A percentile compares a stretch with the other conserved stretches of the same genome.
phyloP scores from a whole-genome alignment of 2,797 vertebrate genomes.

The Acestrorhynchus altus region DNA sequence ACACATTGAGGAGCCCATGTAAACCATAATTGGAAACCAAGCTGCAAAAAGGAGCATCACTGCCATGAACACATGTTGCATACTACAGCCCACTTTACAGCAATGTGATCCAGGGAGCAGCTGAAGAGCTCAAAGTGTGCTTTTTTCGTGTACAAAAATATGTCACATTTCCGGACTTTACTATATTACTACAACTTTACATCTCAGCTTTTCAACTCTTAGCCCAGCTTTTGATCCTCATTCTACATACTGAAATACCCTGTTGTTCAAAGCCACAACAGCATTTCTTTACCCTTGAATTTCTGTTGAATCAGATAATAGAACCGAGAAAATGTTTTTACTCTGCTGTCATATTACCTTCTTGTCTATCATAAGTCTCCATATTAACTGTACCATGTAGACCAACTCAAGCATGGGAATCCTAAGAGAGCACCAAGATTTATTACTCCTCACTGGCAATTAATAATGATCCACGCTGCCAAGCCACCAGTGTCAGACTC shows the following conservation, averaged over 20 bases:
- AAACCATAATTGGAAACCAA: too few relatives aligned
- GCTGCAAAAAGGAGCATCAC: too few relatives aligned
- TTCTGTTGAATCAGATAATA: slow-evolving; percentile 12
- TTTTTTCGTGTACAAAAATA: not conserved
- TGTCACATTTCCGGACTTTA: not conserved
- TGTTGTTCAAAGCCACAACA: not conserved
- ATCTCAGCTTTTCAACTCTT: not conserved
- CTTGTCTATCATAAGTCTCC: slow-evolving; percentile 68
- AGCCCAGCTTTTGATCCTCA: not conserved
- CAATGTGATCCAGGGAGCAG: too few relatives aligned
- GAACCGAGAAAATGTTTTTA: slow-evolving; percentile 40
- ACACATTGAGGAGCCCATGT: too few relatives aligned
- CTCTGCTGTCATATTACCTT: slow-evolving; percentile 63
- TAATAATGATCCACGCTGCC: slow-evolving; percentile 74
- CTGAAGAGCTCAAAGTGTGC: not conserved
- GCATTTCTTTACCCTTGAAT: not conserved
- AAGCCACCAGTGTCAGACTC: slow-evolving; percentile 69
- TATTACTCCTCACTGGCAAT: slow-evolving; percentile 77
- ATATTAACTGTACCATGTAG: slow-evolving; percentile 76
- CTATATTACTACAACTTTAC: too few relatives aligned
- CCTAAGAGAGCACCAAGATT: slow-evolving; percentile 74
- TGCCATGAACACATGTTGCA: too few relatives aligned
- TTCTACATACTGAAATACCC: not conserved
- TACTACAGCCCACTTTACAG: too few relatives aligned
- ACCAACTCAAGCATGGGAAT: slow-evolving; percentile 70